Percentiles rank a stretch among this genome's conserved stretches.
Evolutionary conservation across 2,113 vertebrate species (phyloP).

Genomic region (Petaurus breviceps): DNA sequence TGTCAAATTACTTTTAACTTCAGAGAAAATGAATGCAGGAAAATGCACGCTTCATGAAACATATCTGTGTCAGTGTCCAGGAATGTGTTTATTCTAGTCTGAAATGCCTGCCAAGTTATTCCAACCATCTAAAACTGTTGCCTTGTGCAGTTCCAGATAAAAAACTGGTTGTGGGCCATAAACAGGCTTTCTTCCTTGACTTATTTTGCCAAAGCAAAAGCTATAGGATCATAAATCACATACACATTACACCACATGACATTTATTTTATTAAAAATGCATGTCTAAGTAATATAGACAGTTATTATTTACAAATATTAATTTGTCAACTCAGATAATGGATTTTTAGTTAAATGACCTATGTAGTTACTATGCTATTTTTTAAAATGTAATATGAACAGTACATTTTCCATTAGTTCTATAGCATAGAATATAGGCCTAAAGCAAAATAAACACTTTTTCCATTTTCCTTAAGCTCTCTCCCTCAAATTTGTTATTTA

Average conservation of each 20-base stretch:
- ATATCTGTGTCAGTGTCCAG: background rate
- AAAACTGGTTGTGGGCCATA: background rate
- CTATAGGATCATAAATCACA: background rate
- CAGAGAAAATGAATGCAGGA: background rate
- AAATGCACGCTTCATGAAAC: background rate
- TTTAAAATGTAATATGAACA: background rate
- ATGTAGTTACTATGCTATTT: background rate
- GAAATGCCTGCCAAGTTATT: background rate
- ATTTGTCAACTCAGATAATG: background rate
- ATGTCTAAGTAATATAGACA: background rate
- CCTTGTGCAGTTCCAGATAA: background rate
- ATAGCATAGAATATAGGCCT: background rate
- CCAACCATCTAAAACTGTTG: background rate
- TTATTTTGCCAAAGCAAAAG: background rate
- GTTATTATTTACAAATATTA: background rate
- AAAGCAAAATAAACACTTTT: background rate
- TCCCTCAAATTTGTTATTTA: background rate
- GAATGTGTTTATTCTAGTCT: background rate
- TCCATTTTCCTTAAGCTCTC: background rate
- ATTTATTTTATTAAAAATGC: constrained; percentile 25
- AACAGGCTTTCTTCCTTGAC: background rate
- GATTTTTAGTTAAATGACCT: constrained; percentile 2
- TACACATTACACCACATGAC: background rate
- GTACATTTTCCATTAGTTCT: background rate
- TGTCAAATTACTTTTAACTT: background rate